Conservation (phyloP, 2,888 invertebrate genomes). For the Dasysyrphus tricinctus region DNA sequence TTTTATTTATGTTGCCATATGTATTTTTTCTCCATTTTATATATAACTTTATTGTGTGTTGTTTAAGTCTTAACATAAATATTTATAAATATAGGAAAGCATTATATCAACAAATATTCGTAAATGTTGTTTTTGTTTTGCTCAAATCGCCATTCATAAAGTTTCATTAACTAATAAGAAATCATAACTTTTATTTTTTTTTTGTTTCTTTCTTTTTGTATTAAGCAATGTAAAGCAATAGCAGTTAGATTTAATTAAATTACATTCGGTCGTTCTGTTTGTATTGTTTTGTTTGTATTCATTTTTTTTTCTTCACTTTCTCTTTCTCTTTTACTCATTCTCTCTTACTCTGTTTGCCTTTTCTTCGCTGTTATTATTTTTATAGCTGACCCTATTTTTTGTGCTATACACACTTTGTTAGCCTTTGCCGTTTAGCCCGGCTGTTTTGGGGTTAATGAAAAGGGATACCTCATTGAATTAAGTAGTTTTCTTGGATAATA, state of each 20-base stretch:
- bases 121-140: slow-evolving; percentile 58
- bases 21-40: slow-evolving; percentile 67
- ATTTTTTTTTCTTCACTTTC: slow-evolving; percentile 12
- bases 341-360: neutral
- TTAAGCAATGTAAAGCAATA: neutral
- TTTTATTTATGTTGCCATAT: slow-evolving; percentile 52
- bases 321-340: neutral
- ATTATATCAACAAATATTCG: slow-evolving; percentile 29
- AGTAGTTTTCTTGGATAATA: slow-evolving; percentile 52
- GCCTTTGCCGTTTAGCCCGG: neutral
- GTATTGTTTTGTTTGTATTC: slow-evolving; percentile 34
- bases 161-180: slow-evolving; percentile 70
- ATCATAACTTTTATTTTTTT: slow-evolving; percentile 55
- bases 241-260: slow-evolving; percentile 62
- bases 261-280: slow-evolving; percentile 50
- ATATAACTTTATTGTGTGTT: slow-evolving; percentile 59
- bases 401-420: neutral
- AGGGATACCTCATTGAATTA: slow-evolving; percentile 50
- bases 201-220: neutral
- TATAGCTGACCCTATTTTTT: slow-evolving; percentile 20
- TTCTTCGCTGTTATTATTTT: slow-evolving; percentile 11
- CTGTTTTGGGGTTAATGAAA: slow-evolving; percentile 40
- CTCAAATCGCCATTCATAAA: slow-evolving; percentile 53
- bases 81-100: slow-evolving; percentile 27
- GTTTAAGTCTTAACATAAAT: slow-evolving; percentile 34